Evolutionary conservation across 30 jellyfish, hydroid and myxozoan species (phyloP).

Genomic region (Nemopilema nomurai): DNA sequence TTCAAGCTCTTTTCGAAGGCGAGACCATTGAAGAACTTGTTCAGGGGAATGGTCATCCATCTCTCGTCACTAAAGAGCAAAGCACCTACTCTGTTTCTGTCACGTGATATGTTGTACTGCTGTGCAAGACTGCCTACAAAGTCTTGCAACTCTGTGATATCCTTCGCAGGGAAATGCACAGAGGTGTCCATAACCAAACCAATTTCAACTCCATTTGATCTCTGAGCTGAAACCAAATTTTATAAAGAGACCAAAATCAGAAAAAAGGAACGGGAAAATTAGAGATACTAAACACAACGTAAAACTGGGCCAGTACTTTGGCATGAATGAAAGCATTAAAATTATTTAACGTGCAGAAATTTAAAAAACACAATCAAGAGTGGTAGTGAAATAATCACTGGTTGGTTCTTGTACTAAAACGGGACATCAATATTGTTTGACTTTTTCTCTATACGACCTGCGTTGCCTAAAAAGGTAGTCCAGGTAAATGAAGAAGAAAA

Average conservation of each 20-base stretch:
- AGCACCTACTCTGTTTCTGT: constrained; percentile 37
- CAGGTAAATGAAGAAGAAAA: too few relatives aligned
- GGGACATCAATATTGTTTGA: too few relatives aligned
- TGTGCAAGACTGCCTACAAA: constrained; percentile 39
- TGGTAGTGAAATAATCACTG: too few relatives aligned
- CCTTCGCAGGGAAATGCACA: constrained; percentile 11
- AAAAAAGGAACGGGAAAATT: neutral
- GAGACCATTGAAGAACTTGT: constrained; percentile 16
- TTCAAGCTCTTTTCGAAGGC: constrained; percentile 20
- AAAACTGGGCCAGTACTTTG: neutral
- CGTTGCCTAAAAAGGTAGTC: too few relatives aligned
- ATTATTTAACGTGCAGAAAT: too few relatives aligned
- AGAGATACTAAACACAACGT: neutral
- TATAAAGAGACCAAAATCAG: neutral
- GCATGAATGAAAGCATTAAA: too few relatives aligned
- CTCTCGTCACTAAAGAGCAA: constrained; percentile 41
- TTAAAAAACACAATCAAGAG: too few relatives aligned
- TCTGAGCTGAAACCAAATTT: neutral
- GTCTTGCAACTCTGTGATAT: constrained; percentile 22
- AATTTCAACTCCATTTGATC: constrained; percentile 28
- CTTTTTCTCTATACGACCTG: too few relatives aligned
- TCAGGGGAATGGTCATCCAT: constrained; percentile 54
- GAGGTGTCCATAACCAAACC: constrained; percentile 60
- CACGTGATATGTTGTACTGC: constrained; percentile 20
- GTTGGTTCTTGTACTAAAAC: too few relatives aligned